Conservation (phyloP, 35 echinoderm and acorn worm species). For the Acanthaster planci region DNA sequence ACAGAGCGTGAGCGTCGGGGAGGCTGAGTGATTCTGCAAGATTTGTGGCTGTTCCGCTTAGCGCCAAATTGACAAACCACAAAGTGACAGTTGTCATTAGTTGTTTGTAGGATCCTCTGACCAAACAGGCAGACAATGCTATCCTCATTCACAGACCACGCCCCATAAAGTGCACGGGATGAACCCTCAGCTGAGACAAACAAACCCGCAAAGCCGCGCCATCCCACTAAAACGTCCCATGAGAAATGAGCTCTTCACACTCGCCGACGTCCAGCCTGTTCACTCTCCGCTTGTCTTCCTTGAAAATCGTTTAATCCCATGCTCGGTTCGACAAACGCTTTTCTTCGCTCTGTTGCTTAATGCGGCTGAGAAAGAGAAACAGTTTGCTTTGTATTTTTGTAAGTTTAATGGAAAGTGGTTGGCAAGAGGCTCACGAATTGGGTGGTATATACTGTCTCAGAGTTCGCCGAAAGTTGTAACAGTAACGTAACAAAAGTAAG, state of each 20-base stretch:
- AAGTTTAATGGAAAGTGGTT: neutral
- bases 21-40: too few relatives aligned
- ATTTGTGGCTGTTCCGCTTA: too few relatives aligned
- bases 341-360: neutral
- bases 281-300: neutral
- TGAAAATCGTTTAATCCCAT: conserved; percentile 9
- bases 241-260: neutral
- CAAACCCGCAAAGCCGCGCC: neutral
- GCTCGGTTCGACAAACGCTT: neutral
- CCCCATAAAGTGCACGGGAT: neutral
- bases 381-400: neutral
- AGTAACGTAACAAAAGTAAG: too few relatives aligned
- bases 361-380: neutral
- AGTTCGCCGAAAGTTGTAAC: too few relatives aligned
- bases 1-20: too few relatives aligned
- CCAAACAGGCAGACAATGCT: neutral
- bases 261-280: neutral
- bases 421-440: too few relatives aligned
- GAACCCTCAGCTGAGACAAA: neutral
- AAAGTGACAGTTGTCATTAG: too few relatives aligned
- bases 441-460: too few relatives aligned
- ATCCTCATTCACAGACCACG: conserved; percentile 3
- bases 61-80: too few relatives aligned
- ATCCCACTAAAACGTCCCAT: neutral
- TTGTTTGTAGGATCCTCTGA: too few relatives aligned